Base-by-base conservation (phyloP, 2,888 invertebrate genomes). In the Drosophila neotestacea region DNA sequence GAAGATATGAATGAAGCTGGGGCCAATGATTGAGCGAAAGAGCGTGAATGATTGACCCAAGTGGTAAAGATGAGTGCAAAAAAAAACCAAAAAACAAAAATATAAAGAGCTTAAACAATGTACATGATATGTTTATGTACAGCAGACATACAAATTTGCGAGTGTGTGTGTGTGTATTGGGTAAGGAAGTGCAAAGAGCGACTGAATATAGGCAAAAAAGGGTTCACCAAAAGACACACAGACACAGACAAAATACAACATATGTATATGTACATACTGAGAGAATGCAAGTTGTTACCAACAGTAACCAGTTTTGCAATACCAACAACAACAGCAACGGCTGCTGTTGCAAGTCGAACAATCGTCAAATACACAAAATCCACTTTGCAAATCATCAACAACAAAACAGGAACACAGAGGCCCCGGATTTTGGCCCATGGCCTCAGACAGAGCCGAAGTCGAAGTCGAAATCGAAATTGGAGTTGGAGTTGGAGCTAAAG, bases 341-440 rank as follows among this genome's bases (percentile, higher is more conserved):
- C 51, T 48, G 39, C 65, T 52, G 52, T 66, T 48, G 60, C 82
- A 73, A 81, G 84, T 81, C 87, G 85, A 87, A 82, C 85, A 82
- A 84, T 84, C 83, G 80, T 84, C 83, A 84, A 83, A 88, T 84
- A 88, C 83, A 84, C 83, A 85, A 88, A 84, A 88, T 88, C 75
- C 83, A 84, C 88, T 84, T 88, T 85, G 80, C 83, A 84, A 84
- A 88, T 88, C 88, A 85, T 79, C 86, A 82, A 52, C 79, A 79
- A 48, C 72, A 63, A 77, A 77, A 63, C 78, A 79, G 71, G 76
- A 79, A 68, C 66, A 66, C 22, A 22, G 22, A 22, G 62, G 65
- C 61, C 54, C 68, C 55, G 78, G 70, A 73, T 78, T 73, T 65
- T 60, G 69, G 69, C 62, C 70, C 78, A 61, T 72, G 74, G 74